phyloP scores from a whole-genome alignment of 2,797 vertebrate genomes.

The Rhinoraja longicauda region DNA sequence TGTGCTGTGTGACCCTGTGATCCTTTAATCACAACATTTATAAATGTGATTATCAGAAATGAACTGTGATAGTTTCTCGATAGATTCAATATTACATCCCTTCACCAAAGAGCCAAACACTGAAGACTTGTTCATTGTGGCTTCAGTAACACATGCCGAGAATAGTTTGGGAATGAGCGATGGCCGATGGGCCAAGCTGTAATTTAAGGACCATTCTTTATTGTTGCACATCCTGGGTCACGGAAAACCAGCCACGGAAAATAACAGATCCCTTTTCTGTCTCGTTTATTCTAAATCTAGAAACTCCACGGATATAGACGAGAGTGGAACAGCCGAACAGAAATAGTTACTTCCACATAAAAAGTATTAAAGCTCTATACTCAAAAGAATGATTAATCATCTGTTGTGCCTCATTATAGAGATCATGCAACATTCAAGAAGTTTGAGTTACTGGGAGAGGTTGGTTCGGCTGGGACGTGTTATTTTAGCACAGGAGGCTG shows the following conservation, averaged over 20 bases:
- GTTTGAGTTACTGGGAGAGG: too few relatives aligned
- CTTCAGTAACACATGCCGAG: slow-evolving; percentile 16
- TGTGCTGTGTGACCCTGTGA: neutral
- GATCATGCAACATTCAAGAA: neutral
- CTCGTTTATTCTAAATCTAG: neutral
- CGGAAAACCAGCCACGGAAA: neutral
- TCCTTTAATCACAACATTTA: neutral
- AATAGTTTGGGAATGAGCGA: slow-evolving; percentile 30
- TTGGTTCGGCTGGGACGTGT: too few relatives aligned
- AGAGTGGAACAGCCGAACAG: neutral
- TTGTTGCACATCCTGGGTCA: slow-evolving; percentile 18
- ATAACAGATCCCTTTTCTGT: slow-evolving; percentile 24
- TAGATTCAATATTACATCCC: neutral
- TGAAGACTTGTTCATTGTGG: neutral
- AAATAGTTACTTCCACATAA: slow-evolving; percentile 11
- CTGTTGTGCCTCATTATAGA: neutral
- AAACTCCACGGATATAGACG: neutral
- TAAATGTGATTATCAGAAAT: neutral
- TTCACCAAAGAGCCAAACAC: neutral
- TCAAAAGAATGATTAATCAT: slow-evolving; percentile 25
- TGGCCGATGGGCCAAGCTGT: neutral
- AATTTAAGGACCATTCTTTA: slow-evolving; percentile 10
- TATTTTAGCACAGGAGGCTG: too few relatives aligned
- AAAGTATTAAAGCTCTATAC: neutral
- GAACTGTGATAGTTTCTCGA: neutral